Base-by-base conservation (phyloP, 2,797 vertebrate species). In the Eidolon dupreanum region DNA sequence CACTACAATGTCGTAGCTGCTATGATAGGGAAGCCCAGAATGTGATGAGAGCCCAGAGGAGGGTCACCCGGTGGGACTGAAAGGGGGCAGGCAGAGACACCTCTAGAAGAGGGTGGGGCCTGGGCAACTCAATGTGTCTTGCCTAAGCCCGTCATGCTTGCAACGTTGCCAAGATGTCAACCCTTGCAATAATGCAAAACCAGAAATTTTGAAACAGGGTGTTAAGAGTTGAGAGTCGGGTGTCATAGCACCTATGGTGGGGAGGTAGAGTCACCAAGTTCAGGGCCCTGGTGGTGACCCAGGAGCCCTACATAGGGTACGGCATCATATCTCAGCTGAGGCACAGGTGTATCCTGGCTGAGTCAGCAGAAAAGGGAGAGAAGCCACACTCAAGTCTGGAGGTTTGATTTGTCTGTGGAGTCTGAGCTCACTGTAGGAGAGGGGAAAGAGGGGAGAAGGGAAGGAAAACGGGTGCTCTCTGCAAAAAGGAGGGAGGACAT, bases 141-240 rank as follows among this genome's bases (percentile, higher is more conserved):
- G 3, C 36, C 9, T 15, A 17, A 49, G 66, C 57, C 15, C 2
- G 5, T 6, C 13, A 5, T 0, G 36, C 24, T 7, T 2, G 5
- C 43, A 17, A 49, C 1, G 12, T 31, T 6, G 36, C 38, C 20
- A 33, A 2, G 9, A 38, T 5, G n/a, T 19, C 17, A 5, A 59
- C 6, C 41, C 41, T 68, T 17, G 28, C 61, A 20, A 15, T 13
- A 53, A 12, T 2, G 8, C 61, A 46, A 70, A 75, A 36, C 57
- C 93, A 66, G 90, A 49, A 8, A n/a, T 24, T 73, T 31, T 15
- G 38, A 26, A 49, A 49, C 1, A 0, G 49, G 71, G 55, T 3
- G 17, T 49, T 8, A 33, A 36, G 33, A 49, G 15, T 17, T 43
- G 57, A 68, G 61, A n/a, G 55, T 17, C 55, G 38, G 33, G 19